A percentile compares a stretch with the other conserved stretches of the same genome.
phyloP scores from a whole-genome alignment of 2,888 invertebrate species.

The Hypena proboscidalis region DNA sequence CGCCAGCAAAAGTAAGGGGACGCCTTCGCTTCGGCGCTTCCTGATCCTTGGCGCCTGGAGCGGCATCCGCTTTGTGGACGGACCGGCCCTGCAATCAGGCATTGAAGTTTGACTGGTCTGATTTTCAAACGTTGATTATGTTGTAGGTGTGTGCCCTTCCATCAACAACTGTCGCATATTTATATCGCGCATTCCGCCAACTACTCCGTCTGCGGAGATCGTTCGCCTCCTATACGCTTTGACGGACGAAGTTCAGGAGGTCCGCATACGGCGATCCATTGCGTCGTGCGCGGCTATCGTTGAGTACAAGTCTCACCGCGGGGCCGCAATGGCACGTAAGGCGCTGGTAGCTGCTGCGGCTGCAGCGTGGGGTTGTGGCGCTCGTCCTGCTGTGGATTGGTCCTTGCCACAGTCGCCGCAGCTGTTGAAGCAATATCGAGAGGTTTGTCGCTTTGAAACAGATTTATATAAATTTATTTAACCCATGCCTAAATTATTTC shows the following conservation, averaged over 20 bases:
- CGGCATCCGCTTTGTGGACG: no score
- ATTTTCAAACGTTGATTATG: background rate
- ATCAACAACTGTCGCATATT: constrained; percentile 92
- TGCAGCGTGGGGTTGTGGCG: constrained; percentile 78
- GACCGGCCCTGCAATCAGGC: no score
- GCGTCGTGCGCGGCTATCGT: constrained; percentile 88
- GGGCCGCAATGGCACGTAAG: constrained; percentile 83
- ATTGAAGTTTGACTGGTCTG: no score
- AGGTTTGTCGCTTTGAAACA: constrained; percentile 54
- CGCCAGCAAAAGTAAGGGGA: no score
- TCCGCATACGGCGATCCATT: constrained; percentile 73
- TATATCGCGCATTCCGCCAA: constrained; percentile 85
- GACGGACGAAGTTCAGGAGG: constrained; percentile 78
- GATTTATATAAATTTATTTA: background rate
- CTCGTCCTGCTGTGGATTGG: constrained; percentile 78
- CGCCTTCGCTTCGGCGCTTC: no score
- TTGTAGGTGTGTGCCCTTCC: constrained; percentile 88
- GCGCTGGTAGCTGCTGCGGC: constrained; percentile 83
- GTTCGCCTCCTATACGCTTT: constrained; percentile 82
- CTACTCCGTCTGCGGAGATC: constrained; percentile 86
- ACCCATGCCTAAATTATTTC: no score
- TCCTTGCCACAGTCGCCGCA: constrained; percentile 79
- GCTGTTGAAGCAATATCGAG: constrained; percentile 75
- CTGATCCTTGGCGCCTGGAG: no score
- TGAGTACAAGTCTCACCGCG: constrained; percentile 89